Conservation (phyloP, 2,113 vertebrate species). For the Laterallus jamaicensis region DNA sequence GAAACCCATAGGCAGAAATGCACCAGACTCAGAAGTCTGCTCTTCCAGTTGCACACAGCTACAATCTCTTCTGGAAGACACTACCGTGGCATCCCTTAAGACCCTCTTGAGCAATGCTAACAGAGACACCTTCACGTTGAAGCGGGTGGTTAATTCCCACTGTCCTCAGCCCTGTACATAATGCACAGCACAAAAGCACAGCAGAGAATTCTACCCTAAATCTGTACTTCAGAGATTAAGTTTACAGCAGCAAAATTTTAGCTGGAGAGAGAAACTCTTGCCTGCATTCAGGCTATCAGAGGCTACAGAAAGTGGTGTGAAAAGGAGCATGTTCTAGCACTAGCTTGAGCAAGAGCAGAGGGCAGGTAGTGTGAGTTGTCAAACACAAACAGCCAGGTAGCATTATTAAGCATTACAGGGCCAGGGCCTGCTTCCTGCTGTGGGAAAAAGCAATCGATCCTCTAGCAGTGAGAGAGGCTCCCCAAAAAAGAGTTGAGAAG, state of each 20-base stretch:
- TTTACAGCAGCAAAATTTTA: neutral
- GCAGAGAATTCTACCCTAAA: neutral
- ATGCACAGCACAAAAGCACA: neutral
- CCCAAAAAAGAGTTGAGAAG: neutral
- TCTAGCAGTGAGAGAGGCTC: neutral
- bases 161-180: neutral
- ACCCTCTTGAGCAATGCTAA: neutral
- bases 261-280: neutral
- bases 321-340: neutral
- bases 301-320: neutral
- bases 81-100: neutral
- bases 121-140: neutral
- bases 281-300: neutral
- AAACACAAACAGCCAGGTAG: neutral
- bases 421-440: neutral
- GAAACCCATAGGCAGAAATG: neutral
- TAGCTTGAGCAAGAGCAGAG: neutral
- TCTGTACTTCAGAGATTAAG: neutral
- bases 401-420: neutral
- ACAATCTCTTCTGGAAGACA: neutral
- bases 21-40: neutral
- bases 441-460: neutral
- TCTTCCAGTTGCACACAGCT: neutral
- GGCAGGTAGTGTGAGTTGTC: neutral
- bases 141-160: neutral